Evolutionary conservation across 2,888 invertebrate species (phyloP), one percentile per base, ranked within the genome.

Genomic region (Psylliodes chrysocephalus): DNA sequence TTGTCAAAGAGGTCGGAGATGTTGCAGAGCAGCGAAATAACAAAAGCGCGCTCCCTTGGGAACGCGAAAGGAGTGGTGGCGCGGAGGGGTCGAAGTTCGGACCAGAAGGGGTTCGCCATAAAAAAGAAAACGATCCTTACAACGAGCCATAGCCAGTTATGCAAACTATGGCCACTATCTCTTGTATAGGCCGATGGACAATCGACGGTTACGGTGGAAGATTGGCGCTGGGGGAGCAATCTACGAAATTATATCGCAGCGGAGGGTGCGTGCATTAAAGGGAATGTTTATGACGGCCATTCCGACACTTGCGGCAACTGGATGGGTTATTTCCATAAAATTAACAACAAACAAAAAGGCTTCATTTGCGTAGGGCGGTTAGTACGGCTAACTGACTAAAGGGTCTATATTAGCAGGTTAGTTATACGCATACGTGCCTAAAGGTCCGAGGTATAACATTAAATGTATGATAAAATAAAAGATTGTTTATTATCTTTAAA

Each of bases 111-210:
- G 77, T 74, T 72, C 69, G 70, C 73, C 72, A 76, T 78, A 79
- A 80, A 79, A 79, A 78, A 49, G 75, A 74, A 75, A 79, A 79
- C 77, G 79, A 77, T 76, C 77, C 77, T 75, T 76, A 75, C 75
- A 77, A 80, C 77, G 77, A 77, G 76, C 77, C 73, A 78, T 77
- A 75, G 75, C 74, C 77, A 74, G 80, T 81, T 81, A 81, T 81
- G 81, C 81, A 80, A 81, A 81, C 79, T 78, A 79, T 75, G 77
- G 77, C 77, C 73, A 77, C 78, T 78, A 79, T 80, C 78, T 79
- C 78, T 76, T 75, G 73, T 75, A 78, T 80, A 76, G 79, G 76
- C 78, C 77, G 77, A 78, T 79, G 80, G 80, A 79, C 79, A 79
- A 79, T 81, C 77, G 79, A 77, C 79, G 78, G 79, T 78, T 78